These are phyloP conservation scores for Gambusia affinis DNA, from an alignment of 2,113 vertebrate species.

Conservation along the genomic window DNA sequence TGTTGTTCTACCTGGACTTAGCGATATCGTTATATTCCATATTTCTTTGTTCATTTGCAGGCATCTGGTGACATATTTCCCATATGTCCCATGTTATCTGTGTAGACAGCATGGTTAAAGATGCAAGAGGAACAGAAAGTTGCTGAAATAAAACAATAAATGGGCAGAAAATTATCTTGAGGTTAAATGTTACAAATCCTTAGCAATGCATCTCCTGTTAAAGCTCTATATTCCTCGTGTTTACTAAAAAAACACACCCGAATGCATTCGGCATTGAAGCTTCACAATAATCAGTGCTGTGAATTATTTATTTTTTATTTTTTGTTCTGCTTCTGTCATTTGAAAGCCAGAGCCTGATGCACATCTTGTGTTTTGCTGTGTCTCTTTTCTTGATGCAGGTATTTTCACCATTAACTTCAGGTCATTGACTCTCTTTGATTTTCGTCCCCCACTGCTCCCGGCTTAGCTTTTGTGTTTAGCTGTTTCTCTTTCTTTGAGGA, in stretches of 20 bases:
- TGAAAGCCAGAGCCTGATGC: not conserved
- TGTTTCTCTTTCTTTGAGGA: not conserved
- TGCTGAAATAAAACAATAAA: constrained; percentile 26
- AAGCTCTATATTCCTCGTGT: not conserved
- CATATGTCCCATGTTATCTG: constrained; percentile 31
- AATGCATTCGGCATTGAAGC: not conserved
- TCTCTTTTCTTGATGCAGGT: not conserved
- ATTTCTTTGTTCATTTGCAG: not conserved
- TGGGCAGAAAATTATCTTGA: constrained; percentile 35
- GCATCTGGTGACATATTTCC: constrained; percentile 12
- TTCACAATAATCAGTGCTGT: not conserved
- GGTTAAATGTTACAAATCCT: not conserved
- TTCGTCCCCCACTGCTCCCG: not conserved
- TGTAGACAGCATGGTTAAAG: constrained; percentile 40
- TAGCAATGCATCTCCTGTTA: not conserved
- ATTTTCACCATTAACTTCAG: not conserved
- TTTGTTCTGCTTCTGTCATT: not conserved
- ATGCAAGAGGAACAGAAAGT: constrained; percentile 42
- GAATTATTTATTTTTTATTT: not conserved
- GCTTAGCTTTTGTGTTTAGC: not conserved
- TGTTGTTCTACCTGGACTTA: not conserved
- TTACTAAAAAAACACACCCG: not conserved
- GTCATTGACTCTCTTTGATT: not conserved
- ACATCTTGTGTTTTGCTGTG: not conserved
- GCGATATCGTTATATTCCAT: not conserved